These are phyloP conservation scores for Cecidostiba fungosa DNA, from an alignment of 2,888 invertebrate species.

Conservation along the genomic window DNA sequence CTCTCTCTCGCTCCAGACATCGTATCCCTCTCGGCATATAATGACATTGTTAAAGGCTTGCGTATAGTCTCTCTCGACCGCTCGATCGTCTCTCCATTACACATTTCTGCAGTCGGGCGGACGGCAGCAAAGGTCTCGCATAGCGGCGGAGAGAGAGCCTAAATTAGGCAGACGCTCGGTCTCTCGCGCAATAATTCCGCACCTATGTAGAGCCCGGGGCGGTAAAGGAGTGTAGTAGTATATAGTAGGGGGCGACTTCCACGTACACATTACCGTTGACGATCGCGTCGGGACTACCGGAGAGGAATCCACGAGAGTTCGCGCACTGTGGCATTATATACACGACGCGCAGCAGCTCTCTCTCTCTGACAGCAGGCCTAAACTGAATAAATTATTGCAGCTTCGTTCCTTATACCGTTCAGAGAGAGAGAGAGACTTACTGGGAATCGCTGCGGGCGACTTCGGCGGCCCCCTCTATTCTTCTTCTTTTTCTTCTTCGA, in stretches of 20 bases:
- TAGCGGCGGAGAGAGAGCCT: slow-evolving; percentile 17
- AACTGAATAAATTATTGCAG: slow-evolving; percentile 78
- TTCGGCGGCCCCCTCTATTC: slow-evolving; percentile 36
- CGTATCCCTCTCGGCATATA: slow-evolving; percentile 23
- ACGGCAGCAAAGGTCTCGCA: neutral
- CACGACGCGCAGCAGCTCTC: neutral
- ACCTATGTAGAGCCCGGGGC: slow-evolving; percentile 54
- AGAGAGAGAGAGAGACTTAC: slow-evolving; percentile 44
- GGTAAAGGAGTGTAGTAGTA: neutral
- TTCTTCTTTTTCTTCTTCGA: slow-evolving; percentile 45
- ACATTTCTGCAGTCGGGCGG: neutral
- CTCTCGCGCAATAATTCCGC: slow-evolving; percentile 48
- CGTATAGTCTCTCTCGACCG: neutral
- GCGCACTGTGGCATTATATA: slow-evolving; percentile 21
- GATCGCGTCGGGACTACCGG: slow-evolving; percentile 34
- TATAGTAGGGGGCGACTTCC: slow-evolving; percentile 32
- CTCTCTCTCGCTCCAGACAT: neutral
- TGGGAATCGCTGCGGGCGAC: slow-evolving; percentile 65
- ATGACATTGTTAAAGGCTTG: slow-evolving; percentile 42
- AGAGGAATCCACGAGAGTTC: slow-evolving; percentile 24
- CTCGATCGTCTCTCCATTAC: slow-evolving; percentile 8
- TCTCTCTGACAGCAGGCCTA: slow-evolving; percentile 69
- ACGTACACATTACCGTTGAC: slow-evolving; percentile 56
- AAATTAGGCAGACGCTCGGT: slow-evolving; percentile 56
- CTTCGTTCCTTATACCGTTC: slow-evolving; percentile 66